Percentiles rank a stretch among this genome's conserved stretches.
Evolutionary conservation across 2,888 invertebrate genomes (phyloP).

Genomic region (Agrochola lota): DNA sequence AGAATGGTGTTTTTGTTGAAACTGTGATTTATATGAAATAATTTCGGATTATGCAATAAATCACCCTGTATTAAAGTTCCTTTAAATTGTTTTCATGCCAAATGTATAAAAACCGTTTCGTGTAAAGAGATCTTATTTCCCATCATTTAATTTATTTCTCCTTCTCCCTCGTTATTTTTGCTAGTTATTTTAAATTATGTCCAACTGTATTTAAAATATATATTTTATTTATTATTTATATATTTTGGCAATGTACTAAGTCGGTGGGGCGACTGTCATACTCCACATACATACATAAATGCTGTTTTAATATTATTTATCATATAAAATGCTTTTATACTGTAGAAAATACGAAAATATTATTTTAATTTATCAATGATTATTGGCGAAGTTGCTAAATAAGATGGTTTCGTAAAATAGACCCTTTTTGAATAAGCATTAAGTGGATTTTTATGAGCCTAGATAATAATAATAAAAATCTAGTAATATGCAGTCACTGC

Average conservation of each 20-base stretch:
- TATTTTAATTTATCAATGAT: slow-evolving; percentile 23
- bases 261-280: slow-evolving; percentile 67
- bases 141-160: neutral
- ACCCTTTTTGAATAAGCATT: slow-evolving; percentile 29
- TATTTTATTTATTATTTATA: slow-evolving; percentile 48
- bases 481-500: neutral
- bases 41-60: neutral
- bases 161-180: neutral
- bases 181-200: slow-evolving; percentile 14
- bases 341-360: slow-evolving; percentile 54
- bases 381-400: slow-evolving; percentile 19
- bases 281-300: slow-evolving; percentile 69
- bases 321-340: slow-evolving; percentile 61
- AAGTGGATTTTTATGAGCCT: neutral
- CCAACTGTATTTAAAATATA: slow-evolving; percentile 38
- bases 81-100: too few relatives aligned
- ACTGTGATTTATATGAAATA: neutral
- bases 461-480: neutral
- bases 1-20: neutral
- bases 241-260: slow-evolving; percentile 64
- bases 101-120: neutral
- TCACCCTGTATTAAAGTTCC: neutral
- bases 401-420: slow-evolving; percentile 6
- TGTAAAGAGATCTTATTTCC: neutral
- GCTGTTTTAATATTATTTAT: slow-evolving; percentile 61